A percentile compares a stretch with the other conserved stretches of the same genome.
These are phyloP conservation scores for Troides helena DNA, from an alignment of 2,888 invertebrate species.

Conservation along the genomic window DNA sequence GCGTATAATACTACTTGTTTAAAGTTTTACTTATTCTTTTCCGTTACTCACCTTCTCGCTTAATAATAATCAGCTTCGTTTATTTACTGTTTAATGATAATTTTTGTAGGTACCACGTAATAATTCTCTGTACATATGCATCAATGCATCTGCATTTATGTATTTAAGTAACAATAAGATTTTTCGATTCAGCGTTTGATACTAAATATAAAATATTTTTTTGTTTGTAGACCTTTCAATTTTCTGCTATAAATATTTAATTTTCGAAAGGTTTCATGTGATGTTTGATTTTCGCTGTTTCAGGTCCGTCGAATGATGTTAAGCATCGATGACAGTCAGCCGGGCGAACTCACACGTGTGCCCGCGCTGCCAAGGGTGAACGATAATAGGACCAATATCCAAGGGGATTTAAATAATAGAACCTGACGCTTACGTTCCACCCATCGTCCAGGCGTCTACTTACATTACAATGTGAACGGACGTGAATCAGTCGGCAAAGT, in stretches of 20 bases:
- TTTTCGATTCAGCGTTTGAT: too few species aligned
- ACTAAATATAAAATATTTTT: not conserved
- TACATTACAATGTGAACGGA: slow-evolving; percentile 50
- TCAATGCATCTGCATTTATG: too few species aligned
- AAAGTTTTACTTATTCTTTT: not conserved
- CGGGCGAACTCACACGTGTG: slow-evolving; percentile 54
- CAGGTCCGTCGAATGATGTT: slow-evolving; percentile 43
- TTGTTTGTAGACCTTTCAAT: not conserved
- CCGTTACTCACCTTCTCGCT: not conserved
- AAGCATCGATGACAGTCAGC: slow-evolving; percentile 46
- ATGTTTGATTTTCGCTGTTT: slow-evolving; percentile 40
- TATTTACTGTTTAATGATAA: too few species aligned
- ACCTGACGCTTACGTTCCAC: slow-evolving; percentile 45
- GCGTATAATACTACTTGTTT: slow-evolving; percentile 12
- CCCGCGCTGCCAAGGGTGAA: slow-evolving; percentile 41
- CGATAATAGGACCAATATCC: slow-evolving; percentile 65
- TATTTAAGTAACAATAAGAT: too few species aligned
- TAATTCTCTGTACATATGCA: too few species aligned
- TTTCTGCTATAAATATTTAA: not conserved
- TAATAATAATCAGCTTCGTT: not conserved
- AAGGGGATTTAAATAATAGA: slow-evolving; percentile 71
- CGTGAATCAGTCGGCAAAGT: slow-evolving; percentile 32
- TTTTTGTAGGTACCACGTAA: too few species aligned
- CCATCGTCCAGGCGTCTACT: slow-evolving; percentile 48
- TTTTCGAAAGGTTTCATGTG: slow-evolving; percentile 10